Evolutionary conservation across 2,797 vertebrate genomes (phyloP), one percentile per base, ranked within the genome.

Genomic region (Glossophaga mutica): DNA sequence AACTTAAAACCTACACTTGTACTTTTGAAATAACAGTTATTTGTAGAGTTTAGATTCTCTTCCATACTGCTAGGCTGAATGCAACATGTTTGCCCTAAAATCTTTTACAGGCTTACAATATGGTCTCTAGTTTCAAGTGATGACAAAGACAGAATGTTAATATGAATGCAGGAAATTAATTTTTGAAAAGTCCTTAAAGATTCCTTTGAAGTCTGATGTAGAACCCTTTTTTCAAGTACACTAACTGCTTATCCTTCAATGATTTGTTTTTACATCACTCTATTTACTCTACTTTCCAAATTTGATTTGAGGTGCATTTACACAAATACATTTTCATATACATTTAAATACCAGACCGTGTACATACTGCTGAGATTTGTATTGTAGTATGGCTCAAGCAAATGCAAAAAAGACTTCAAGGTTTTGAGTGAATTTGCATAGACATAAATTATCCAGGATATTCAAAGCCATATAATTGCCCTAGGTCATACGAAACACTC

Each of bases 371-470:
- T 96, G 90, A 91, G 79, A 95, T 95, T 94, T 91, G 67, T 44
- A 92, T 59, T 59, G 82, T 46, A 71, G 57, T 42, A 77, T 70
- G 48, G 86, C 50, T 95, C 65, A 65, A 96, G 62, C 59, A 55
- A 97, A 95, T 97, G 95, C 92, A 97, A 96, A 96, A 89, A 87
- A 94, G 90, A 97, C 83, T 95, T 97, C 94, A 94, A 96, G 96
- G 95, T 97, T 97, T 95, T 95, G 91, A 93, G 91, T 84, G 83
- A 91, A 98, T 97, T 97, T 98, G 94, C 97, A 98, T 95, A 50
- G 74, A 96, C 92, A 97, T 97, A 97, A 97, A 97, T 98, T 97
- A 96, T 87, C 94, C 76, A 95, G 89, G 86, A 95, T 93, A 95
- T 94, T 95, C 95, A 97, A 97, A 97, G 92, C 91, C 46, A 91